Evolutionary conservation across 2,113 vertebrate species (phyloP), one percentile per base, ranked within the genome.

Genomic region (Pogonocichla stellata): DNA sequence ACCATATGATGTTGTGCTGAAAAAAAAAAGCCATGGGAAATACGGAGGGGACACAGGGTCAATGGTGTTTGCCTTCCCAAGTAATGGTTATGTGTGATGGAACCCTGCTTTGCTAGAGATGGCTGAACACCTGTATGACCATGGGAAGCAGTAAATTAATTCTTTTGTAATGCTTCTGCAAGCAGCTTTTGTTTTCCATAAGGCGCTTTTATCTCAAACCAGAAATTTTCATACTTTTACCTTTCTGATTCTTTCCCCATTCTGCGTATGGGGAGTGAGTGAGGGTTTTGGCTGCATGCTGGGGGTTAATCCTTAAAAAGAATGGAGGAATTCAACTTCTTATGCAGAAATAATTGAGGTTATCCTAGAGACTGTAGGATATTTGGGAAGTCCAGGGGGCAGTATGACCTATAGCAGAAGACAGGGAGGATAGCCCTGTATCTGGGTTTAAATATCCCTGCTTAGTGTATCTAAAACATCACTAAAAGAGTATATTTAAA

Each of bases 81-180:
- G 19, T 18, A 66, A 34, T 34, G 42, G 4, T 14, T 65, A 10
- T 0, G 0, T 3, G 2, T n/a, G 40, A n/a, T 8, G 9, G 50
- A 89, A 31, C 14, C 1, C 4, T 36, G 17, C 10, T 51, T 78
- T 86, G 33, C 40, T 69, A 45, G 34, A 77, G 3, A 29, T 22
- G 12, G 67, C 8, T 45, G n/a, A 51, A 61, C 34, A 11, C 29
- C 10, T 10, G 9, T 28, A 36, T 66, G 42, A 19, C 5, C 0
- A 1, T 26, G 19, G 23, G 23, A 86, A 92, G 36, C 4, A 22
- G 14, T 8, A 31, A 24, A 29, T 19, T 0, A 34, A 33, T 58
- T 72, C 4, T 4, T 54, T 86, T 61, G 13, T 6, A 61, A 57
- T 79, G 4, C 4, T 78, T 64, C 8, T 20, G 12, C 14, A 14